phyloP scores from a whole-genome alignment of 1,140 invertebrate species.

The Aphelinus certus region DNA sequence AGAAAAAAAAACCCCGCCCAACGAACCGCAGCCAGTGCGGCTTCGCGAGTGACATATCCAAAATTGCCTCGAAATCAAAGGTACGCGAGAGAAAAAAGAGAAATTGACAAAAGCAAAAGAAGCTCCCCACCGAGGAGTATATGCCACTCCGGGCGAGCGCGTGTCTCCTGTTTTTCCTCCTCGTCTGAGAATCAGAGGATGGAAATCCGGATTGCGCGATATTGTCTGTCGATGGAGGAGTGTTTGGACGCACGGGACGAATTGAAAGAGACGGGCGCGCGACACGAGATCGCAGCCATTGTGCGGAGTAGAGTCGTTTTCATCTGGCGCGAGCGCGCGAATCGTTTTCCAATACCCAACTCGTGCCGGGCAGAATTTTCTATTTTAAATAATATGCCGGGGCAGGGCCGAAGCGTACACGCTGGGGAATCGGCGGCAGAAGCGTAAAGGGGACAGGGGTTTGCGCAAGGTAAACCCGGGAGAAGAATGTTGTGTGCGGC shows the following conservation, averaged over 20 bases:
- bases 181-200: slow-evolving; percentile 10
- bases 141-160: too few relatives aligned
- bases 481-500: neutral
- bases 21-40: too few relatives aligned
- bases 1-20: neutral
- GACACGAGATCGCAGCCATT: neutral
- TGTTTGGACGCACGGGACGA: slow-evolving; percentile 11
- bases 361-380: slow-evolving; percentile 30
- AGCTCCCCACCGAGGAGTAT: too few relatives aligned
- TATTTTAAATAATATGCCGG: slow-evolving; percentile 40
- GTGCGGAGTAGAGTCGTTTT: slow-evolving; percentile 34
- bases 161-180: too few relatives aligned
- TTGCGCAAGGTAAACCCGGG: slow-evolving; percentile 1
- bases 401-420: neutral
- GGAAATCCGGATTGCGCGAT: slow-evolving; percentile 8
- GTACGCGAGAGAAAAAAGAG: neutral
- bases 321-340: slow-evolving; percentile 27
- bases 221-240: slow-evolving; percentile 11
- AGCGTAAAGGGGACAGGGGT: neutral
- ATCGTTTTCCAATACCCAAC: slow-evolving; percentile 42
- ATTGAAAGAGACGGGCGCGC: slow-evolving; percentile 25
- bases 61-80: too few relatives aligned
- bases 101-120: slow-evolving; percentile 1
- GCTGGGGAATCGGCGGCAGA: neutral
- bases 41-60: too few relatives aligned